These are phyloP conservation scores for Uria aalge DNA, from an alignment of 2,113 vertebrate genomes.

Conservation along the genomic window DNA sequence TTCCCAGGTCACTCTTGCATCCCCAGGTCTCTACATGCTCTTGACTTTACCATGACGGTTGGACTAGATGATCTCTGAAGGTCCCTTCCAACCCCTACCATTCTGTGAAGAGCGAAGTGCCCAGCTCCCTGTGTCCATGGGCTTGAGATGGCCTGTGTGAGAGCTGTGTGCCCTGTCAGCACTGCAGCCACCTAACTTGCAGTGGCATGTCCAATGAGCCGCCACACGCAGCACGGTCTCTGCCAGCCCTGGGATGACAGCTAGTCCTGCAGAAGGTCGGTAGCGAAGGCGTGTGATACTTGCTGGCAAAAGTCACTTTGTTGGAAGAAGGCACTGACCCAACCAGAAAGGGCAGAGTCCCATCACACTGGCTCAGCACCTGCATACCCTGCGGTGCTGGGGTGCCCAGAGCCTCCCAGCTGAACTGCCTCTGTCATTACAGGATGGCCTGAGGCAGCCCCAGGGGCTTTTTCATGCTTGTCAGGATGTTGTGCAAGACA, in stretches of 20 bases:
- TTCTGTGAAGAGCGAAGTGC: neutral
- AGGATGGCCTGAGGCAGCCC: neutral
- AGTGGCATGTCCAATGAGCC: neutral
- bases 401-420: neutral
- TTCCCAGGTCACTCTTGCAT: neutral
- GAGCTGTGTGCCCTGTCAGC: neutral
- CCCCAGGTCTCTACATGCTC: neutral
- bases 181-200: neutral
- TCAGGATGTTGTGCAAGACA: constrained; percentile 12
- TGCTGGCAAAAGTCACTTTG: neutral
- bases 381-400: neutral
- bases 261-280: neutral
- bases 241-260: neutral
- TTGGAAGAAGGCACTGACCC: neutral
- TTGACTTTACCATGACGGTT: neutral
- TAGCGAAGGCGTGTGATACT: fast-evolving
- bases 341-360: neutral
- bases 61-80: neutral
- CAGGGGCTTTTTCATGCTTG: neutral
- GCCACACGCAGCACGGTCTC: neutral
- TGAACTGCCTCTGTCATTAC: neutral
- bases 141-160: neutral
- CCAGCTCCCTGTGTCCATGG: neutral
- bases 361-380: neutral
- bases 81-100: neutral